Conservation (phyloP, 2,113 vertebrate species). For the Sterrhoptilus dennistouni region DNA sequence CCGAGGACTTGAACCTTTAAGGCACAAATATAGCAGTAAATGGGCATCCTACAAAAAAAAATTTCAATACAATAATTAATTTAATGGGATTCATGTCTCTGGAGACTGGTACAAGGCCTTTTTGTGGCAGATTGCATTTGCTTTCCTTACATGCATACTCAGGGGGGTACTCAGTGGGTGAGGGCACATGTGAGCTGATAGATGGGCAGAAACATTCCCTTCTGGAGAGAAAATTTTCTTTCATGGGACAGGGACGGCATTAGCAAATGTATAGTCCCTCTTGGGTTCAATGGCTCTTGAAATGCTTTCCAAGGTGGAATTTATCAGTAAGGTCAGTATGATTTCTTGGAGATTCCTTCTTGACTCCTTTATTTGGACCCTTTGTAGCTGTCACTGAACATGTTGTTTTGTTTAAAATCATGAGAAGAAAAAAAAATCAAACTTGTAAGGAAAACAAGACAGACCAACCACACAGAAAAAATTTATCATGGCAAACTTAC, state of each 20-base stretch:
- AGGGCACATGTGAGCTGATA: not conserved
- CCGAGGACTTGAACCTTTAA: constrained; percentile 73
- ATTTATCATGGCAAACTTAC: not conserved
- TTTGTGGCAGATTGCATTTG: constrained; percentile 4
- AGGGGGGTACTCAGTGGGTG: not conserved
- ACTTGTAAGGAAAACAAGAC: not conserved
- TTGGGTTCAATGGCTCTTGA: not conserved
- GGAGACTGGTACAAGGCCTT: constrained; percentile 46
- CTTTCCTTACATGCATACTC: not conserved
- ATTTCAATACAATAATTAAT: constrained; percentile 69
- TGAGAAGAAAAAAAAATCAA: not conserved
- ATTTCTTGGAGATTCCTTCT: not conserved
- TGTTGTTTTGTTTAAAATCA: not conserved
- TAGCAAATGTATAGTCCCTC: not conserved
- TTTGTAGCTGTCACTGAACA: not conserved
- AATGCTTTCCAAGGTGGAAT: not conserved
- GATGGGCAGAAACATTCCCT: not conserved
- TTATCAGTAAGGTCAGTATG: not conserved
- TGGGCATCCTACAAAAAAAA: constrained; percentile 72
- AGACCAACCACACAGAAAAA: not conserved
- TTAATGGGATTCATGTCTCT: constrained; percentile 65
- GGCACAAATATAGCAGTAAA: constrained; percentile 72
- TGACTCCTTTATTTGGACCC: not conserved
- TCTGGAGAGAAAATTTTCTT: not conserved
- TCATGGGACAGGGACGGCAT: not conserved